Evolutionary conservation across 1,140 invertebrate genomes (phyloP).

Genomic region (Pinna nobilis): DNA sequence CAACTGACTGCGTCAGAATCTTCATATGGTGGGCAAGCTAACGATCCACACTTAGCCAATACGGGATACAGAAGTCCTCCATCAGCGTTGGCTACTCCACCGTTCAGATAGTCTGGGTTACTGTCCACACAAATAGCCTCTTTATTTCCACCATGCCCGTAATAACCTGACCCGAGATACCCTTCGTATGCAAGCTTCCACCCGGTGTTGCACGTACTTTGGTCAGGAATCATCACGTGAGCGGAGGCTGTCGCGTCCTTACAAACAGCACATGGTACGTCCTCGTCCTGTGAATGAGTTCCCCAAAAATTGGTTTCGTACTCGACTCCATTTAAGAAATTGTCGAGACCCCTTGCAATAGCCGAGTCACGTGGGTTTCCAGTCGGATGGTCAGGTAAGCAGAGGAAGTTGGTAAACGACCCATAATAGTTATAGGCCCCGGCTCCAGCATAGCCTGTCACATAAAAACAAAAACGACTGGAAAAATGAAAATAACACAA

Average conservation of each 20-base stretch:
- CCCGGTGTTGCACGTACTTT: constrained; percentile 29
- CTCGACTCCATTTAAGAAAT: constrained; percentile 33
- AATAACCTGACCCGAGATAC: constrained; percentile 36
- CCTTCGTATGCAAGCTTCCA: constrained; percentile 49
- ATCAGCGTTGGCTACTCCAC: constrained; percentile 25
- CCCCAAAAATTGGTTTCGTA: constrained; percentile 23
- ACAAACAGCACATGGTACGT: constrained; percentile 49
- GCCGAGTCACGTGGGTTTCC: neutral
- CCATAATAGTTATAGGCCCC: neutral
- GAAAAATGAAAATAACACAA: neutral
- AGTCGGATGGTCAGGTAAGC: neutral
- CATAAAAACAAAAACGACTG: neutral
- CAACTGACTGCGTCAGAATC: constrained; percentile 36
- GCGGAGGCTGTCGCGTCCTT: constrained; percentile 1
- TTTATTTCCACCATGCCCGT: neutral
- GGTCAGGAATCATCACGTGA: constrained; percentile 48
- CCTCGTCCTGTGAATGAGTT: constrained; percentile 18
- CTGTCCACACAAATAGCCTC: constrained; percentile 50
- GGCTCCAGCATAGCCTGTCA: neutral
- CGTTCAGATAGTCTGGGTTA: constrained; percentile 28
- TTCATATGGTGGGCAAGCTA: constrained; percentile 51
- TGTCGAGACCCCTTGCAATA: neutral
- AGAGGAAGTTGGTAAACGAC: neutral
- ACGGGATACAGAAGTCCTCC: constrained; percentile 44
- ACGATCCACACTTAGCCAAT: constrained; percentile 30